A percentile compares a stretch with the other conserved stretches of the same genome.
Conservation (phyloP, 2,888 invertebrate species). For the Pristionchus entomophagus region DNA sequence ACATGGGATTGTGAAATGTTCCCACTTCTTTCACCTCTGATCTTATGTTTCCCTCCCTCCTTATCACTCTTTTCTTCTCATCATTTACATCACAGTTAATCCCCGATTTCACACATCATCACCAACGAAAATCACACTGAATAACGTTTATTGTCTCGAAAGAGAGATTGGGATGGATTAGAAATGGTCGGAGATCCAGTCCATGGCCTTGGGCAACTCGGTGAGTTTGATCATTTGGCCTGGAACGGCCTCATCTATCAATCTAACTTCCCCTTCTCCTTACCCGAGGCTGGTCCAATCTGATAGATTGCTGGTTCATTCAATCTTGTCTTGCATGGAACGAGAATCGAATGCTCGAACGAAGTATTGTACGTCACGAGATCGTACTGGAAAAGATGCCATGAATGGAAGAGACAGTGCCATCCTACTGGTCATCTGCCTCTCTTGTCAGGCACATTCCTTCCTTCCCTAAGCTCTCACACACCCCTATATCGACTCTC, state of each 20-base stretch:
- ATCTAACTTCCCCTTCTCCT: neutral
- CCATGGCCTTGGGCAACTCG: neutral
- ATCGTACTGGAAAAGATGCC: slow-evolving; percentile 4
- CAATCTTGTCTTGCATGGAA: slow-evolving; percentile 18
- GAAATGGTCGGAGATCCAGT: slow-evolving; percentile 31
- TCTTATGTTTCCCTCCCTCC: neutral
- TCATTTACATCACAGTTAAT: neutral
- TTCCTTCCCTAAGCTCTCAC: no score
- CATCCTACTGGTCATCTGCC: no score
- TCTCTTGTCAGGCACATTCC: no score
- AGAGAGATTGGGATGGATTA: neutral
- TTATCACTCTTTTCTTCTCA: neutral
- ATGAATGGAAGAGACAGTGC: neutral
- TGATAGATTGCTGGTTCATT: slow-evolving; percentile 31
- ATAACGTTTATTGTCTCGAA: slow-evolving; percentile 38
- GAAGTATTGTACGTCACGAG: neutral
- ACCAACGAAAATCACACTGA: neutral
- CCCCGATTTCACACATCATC: neutral
- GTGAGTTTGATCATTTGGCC: neutral
- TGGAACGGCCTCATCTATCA: neutral
- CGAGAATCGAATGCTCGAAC: slow-evolving; percentile 35
- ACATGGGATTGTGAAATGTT: neutral
- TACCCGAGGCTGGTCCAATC: slow-evolving; percentile 30
- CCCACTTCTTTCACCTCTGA: neutral
- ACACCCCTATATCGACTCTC: no score